Evolutionary conservation across 30 jellyfish, hydroid and myxozoan genomes (phyloP).

Genomic region (Cassiopea andromeda): DNA sequence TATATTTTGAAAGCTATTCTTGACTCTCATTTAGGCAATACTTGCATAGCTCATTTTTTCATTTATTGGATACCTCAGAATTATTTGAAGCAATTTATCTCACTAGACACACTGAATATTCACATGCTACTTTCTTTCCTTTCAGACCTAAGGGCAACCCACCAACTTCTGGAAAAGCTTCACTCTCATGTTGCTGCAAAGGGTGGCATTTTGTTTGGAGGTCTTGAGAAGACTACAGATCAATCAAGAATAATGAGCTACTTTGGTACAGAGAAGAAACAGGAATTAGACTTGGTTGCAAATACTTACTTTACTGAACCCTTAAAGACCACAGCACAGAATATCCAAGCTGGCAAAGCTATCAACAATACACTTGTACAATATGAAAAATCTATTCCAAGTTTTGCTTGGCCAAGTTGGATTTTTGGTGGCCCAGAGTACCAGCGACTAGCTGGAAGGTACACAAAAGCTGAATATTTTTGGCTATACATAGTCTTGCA

Average conservation of each 20-base stretch:
- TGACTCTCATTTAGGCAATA: too few species aligned
- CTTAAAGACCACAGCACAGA: background rate
- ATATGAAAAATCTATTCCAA: constrained; percentile 36
- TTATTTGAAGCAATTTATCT: too few species aligned
- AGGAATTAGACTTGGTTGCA: constrained; percentile 62
- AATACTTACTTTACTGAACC: constrained; percentile 42
- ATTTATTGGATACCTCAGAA: too few species aligned
- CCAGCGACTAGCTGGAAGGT: constrained; percentile 32
- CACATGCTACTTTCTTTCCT: background rate
- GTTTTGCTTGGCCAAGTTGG: constrained; percentile 77
- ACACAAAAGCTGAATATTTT: background rate
- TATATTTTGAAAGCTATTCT: too few species aligned
- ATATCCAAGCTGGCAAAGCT: background rate
- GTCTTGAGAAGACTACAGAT: constrained; percentile 37
- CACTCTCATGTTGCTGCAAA: constrained; percentile 29
- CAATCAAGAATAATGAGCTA: constrained; percentile 2
- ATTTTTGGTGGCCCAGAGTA: constrained; percentile 53
- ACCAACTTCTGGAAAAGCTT: constrained; percentile 39
- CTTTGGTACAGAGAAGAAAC: constrained; percentile 51
- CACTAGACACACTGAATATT: too few species aligned
- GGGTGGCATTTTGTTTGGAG: constrained; percentile 63
- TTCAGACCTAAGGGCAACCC: constrained; percentile 63
- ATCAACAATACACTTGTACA: constrained; percentile 17
- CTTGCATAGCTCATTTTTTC: too few species aligned
- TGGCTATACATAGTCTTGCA: constrained; percentile 40